Percentiles rank a stretch among this genome's conserved stretches.
phyloP scores from a whole-genome alignment of 2,113 vertebrate genomes.

The Clarias batrachus region DNA sequence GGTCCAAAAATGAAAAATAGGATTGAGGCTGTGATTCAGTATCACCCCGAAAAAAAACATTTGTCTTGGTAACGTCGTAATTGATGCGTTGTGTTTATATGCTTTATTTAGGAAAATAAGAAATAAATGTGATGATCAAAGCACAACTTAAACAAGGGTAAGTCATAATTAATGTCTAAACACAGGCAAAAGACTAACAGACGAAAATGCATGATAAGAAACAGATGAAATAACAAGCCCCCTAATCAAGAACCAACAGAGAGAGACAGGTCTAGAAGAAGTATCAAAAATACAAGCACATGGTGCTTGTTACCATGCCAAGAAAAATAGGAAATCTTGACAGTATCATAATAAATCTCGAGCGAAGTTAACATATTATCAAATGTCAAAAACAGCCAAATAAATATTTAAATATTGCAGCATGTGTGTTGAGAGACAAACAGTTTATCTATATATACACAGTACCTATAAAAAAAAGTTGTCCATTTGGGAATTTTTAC shows the following conservation, averaged over 20 bases:
- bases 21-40: neutral
- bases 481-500: no score
- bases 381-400: neutral
- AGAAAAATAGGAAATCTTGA: neutral
- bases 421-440: no score
- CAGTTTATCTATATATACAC: no score
- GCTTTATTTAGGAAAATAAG: neutral
- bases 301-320: neutral
- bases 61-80: neutral
- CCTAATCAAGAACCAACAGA: neutral
- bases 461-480: neutral
- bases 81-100: neutral
- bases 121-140: neutral
- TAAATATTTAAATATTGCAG: no score
- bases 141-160: neutral
- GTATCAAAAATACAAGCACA: neutral
- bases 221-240: neutral
- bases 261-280: neutral
- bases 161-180: neutral
- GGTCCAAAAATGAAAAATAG: neutral
- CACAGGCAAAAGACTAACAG: neutral
- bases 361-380: neutral
- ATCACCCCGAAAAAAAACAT: neutral
- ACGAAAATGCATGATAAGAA: neutral
- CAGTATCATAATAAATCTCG: neutral